Percentiles rank a stretch among this genome's conserved stretches.
phyloP scores from a whole-genome alignment of 2,113 vertebrate genomes.

The Morone chrysops region DNA sequence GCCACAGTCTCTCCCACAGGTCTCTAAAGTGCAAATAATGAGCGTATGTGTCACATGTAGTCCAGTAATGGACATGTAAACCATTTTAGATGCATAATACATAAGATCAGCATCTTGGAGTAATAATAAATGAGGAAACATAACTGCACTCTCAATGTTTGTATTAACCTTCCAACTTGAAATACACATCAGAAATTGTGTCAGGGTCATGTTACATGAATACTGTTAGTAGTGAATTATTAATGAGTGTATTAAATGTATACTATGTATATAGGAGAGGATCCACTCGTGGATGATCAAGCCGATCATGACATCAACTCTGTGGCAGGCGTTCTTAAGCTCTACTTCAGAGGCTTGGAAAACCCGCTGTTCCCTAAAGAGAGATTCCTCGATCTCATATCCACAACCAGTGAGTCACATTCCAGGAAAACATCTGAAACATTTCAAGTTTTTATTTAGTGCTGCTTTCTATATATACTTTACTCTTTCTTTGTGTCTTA shows the following conservation, averaged over 20 bases:
- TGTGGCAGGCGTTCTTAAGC: conserved; percentile 96
- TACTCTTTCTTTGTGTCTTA: background rate
- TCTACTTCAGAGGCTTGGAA: conserved; percentile 98
- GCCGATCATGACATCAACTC: conserved; percentile 97
- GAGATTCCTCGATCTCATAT: conserved; percentile 96
- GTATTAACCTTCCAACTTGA: conserved; percentile 15
- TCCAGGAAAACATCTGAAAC: conserved; percentile 20
- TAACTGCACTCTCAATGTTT: conserved; percentile 35
- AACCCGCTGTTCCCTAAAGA: conserved; percentile 98
- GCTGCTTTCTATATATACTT: background rate
- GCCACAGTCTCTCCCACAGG: conserved; percentile 44
- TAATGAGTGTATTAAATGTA: conserved; percentile 22
- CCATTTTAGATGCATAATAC: conserved; percentile 58
- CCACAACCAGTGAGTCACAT: conserved; percentile 94
- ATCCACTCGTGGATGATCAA: conserved; percentile 96
- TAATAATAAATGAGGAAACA: conserved; percentile 40
- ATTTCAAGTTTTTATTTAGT: background rate
- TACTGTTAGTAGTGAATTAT: conserved; percentile 28
- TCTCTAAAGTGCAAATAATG: conserved; percentile 67
- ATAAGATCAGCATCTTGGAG: conserved; percentile 41
- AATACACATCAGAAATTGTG: background rate
- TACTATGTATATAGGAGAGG: conserved; percentile 88
- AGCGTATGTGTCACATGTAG: conserved; percentile 37
- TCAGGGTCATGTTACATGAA: conserved; percentile 11
- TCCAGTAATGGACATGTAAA: conserved; percentile 50